Percentiles rank a stretch among this genome's conserved stretches.
Evolutionary conservation across 2,888 invertebrate species (phyloP).

Genomic region (Pediacus dermestoides): DNA sequence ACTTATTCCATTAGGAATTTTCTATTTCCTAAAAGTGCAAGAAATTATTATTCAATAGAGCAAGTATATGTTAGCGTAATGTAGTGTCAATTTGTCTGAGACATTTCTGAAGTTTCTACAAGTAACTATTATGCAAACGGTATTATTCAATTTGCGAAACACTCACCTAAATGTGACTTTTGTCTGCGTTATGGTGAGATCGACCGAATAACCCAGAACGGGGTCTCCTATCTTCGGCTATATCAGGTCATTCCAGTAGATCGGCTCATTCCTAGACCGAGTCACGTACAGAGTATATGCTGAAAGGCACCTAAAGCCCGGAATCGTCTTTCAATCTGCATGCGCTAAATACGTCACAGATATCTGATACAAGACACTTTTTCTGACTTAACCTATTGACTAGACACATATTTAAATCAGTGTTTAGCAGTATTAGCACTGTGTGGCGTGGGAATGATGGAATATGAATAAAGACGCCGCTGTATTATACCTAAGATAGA

Average conservation of each 20-base stretch:
- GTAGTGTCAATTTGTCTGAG: too few species aligned
- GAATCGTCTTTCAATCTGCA: conserved; percentile 25
- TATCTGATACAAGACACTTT: conserved; percentile 9
- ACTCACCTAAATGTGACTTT: conserved; percentile 3
- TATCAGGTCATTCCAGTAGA: conserved; percentile 16
- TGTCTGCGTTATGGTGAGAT: background rate
- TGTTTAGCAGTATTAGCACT: too few species aligned
- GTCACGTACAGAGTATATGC: conserved; percentile 16
- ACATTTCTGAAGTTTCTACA: too few species aligned
- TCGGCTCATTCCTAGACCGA: conserved; percentile 9
- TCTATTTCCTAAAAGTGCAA: too few species aligned
- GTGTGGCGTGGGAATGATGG: too few species aligned
- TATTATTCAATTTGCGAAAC: conserved; percentile 9
- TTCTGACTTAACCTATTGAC: too few species aligned
- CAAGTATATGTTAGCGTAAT: too few species aligned
- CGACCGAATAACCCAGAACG: conserved; percentile 16
- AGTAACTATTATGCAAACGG: background rate
- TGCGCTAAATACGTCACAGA: conserved; percentile 18
- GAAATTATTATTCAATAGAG: too few species aligned
- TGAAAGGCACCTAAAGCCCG: conserved; percentile 20
- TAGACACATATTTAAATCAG: too few species aligned
- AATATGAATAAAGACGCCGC: too few species aligned
- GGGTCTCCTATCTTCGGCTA: conserved; percentile 13
- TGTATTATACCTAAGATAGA: too few species aligned
- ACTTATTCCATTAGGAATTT: too few species aligned